Percentiles rank a stretch among this genome's conserved stretches.
phyloP scores from a whole-genome alignment of 2,888 invertebrate species.

The Acanthacorydalis orientalis region DNA sequence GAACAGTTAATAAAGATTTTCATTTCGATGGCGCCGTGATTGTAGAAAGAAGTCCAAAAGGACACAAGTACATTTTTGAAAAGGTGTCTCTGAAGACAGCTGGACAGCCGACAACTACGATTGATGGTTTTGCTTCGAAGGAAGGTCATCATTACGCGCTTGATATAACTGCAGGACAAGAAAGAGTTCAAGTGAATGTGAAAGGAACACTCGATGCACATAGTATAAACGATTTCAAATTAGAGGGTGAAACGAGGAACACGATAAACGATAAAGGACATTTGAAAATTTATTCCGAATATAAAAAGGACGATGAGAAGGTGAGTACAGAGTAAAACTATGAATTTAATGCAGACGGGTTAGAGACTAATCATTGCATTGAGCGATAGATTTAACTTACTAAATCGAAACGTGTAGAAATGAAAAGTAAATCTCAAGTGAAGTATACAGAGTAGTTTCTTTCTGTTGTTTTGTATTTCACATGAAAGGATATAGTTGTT shows the following conservation, averaged over 20 bases:
- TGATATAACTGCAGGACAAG: constrained; percentile 33
- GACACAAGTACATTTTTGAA: constrained; percentile 37
- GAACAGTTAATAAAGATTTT: constrained; percentile 18
- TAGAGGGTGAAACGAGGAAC: constrained; percentile 35
- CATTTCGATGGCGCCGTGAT: constrained; percentile 34
- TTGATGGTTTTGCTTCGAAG: constrained; percentile 33
- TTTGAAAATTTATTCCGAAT: constrained; percentile 40
- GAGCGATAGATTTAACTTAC: no score
- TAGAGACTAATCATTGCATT: not conserved
- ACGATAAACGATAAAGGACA: constrained; percentile 40
- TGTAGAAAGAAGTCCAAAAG: constrained; percentile 24
- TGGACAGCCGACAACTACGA: constrained; percentile 25
- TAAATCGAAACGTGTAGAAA: no score
- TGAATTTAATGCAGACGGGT: no score
- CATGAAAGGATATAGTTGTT: no score
- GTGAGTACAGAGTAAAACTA: constrained; percentile 25
- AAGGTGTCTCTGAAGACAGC: constrained; percentile 31
- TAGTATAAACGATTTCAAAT: constrained; percentile 26
- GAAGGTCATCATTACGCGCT: constrained; percentile 25
- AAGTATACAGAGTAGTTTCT: no score
- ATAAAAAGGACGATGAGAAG: constrained; percentile 22
- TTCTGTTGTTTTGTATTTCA: no score
- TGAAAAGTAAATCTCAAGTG: no score
- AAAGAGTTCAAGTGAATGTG: constrained; percentile 27
- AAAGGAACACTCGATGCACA: constrained; percentile 28